These are phyloP conservation scores for Drosophila hamatofila DNA, from an alignment of 2,888 invertebrate species.

Conservation along the genomic window DNA sequence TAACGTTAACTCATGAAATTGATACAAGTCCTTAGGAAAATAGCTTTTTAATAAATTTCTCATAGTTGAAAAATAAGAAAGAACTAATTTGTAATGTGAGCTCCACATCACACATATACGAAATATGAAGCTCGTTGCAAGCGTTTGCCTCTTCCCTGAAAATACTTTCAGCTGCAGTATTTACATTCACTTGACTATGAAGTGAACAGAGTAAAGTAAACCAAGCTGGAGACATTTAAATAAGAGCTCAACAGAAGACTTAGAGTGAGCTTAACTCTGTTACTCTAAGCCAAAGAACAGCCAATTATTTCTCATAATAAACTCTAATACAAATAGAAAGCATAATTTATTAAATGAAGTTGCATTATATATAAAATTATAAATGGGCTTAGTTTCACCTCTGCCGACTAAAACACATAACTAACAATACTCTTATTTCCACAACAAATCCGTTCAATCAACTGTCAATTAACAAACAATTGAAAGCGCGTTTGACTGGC, in stretches of 20 bases:
- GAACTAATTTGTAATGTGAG: neutral
- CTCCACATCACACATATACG: neutral
- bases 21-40: neutral
- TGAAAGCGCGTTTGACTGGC: constrained; percentile 31
- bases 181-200: neutral
- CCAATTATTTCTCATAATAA: neutral
- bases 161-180: neutral
- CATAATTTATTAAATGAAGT: neutral
- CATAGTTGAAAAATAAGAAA: no score
- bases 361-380: neutral
- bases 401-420: neutral
- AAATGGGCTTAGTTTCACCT: neutral
- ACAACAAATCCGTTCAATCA: constrained; percentile 41
- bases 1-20: neutral
- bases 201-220: neutral
- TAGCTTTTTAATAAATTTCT: no score
- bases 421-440: constrained; percentile 1
- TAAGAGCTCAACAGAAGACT: neutral
- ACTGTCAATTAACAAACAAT: constrained; percentile 59
- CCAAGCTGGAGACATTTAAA: neutral
- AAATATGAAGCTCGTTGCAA: neutral
- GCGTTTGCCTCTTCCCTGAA: neutral
- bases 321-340: neutral
- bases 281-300: neutral
- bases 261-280: no score